A percentile compares a stretch with the other conserved stretches of the same genome.
Conservation (phyloP, 1,140 invertebrate genomes). For the Brachionus rotundiformis region DNA sequence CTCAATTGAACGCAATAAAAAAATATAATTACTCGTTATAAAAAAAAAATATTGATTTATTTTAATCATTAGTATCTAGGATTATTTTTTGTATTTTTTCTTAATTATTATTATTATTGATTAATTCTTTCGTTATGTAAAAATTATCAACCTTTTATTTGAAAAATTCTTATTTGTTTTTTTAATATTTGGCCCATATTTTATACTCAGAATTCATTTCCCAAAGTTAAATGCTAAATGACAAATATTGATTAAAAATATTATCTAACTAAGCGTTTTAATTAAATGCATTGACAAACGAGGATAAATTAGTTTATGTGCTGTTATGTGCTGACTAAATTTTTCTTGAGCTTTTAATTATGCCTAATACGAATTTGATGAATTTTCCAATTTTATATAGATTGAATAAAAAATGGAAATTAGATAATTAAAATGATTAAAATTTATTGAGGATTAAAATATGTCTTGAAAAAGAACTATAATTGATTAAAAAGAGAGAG, state of each 20-base stretch:
- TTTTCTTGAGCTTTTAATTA: not conserved
- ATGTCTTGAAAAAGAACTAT: not conserved
- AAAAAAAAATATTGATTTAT: slow-evolving; percentile 41
- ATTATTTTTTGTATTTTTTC: not conserved
- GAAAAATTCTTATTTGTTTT: not conserved
- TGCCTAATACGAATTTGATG: not conserved
- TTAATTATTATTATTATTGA: slow-evolving; percentile 18
- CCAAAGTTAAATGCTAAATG: not conserved
- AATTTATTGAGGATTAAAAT: not conserved
- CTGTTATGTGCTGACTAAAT: not conserved
- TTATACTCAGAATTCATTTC: not conserved
- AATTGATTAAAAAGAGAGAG: not conserved
- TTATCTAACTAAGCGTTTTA: not conserved
- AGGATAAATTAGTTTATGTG: not conserved
- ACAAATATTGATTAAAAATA: slow-evolving; percentile 19
- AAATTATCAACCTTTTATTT: not conserved
- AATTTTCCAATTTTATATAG: not conserved
- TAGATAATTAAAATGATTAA: not conserved
- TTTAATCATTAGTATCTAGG: slow-evolving; percentile 10
- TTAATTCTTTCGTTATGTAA: not conserved
- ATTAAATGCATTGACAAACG: not conserved
- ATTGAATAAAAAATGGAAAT: not conserved
- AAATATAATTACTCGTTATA: slow-evolving; percentile 8
- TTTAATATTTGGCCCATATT: not conserved
- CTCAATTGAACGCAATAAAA: not conserved